Conservation (phyloP, 2,797 vertebrate genomes). For the Hypotaenidia philippensis region DNA sequence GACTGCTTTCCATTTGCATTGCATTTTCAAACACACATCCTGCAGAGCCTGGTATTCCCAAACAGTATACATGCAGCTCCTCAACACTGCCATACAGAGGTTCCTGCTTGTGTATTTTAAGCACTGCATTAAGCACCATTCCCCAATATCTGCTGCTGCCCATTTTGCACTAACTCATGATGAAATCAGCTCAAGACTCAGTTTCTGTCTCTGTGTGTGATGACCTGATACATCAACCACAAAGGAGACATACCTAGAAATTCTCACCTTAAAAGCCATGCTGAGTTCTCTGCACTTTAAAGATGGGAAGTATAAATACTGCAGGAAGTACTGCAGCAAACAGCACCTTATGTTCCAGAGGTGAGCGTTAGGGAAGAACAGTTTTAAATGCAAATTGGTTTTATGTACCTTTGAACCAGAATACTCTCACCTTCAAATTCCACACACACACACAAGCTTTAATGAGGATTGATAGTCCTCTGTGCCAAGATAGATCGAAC, state of each 20-base stretch:
- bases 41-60: not conserved
- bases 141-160: not conserved
- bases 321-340: slow-evolving; percentile 21
- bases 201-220: not conserved
- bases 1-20: not conserved
- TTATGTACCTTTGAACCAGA: not conserved
- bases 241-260: not conserved
- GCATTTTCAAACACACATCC: not conserved
- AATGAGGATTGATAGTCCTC: not conserved
- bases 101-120: not conserved
- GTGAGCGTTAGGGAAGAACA: not conserved
- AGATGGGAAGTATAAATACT: slow-evolving; percentile 25
- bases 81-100: not conserved
- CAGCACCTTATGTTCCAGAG: not conserved
- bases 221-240: not conserved
- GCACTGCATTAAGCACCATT: not conserved
- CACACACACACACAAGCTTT: not conserved
- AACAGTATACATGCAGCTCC: not conserved
- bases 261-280: slow-evolving; percentile 21
- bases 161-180: not conserved
- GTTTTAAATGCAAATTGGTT: not conserved
- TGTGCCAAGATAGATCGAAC: not conserved
- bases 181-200: not conserved
- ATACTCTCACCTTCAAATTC: not conserved
- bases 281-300: slow-evolving; percentile 36